Base-by-base conservation (phyloP, 2,113 vertebrate species). In the Hypocryptadius cinnamomeus region DNA sequence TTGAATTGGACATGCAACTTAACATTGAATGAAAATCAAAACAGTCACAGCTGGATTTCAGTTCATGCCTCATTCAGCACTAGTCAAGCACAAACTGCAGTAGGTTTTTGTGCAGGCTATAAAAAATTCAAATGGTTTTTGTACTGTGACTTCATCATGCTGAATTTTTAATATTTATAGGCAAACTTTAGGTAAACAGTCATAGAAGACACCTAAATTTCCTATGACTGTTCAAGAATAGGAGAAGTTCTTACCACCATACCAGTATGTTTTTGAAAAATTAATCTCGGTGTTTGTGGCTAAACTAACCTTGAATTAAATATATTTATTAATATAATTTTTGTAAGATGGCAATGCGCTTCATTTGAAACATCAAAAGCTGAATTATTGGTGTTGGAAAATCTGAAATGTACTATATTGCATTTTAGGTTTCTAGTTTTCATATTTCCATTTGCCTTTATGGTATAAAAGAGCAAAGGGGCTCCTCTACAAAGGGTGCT, bases 81-180 rank as follows among this genome's bases (percentile, higher is more conserved):
- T 37, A 77, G 42, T 65, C 79, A 89, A 82, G 81, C 70, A 91
- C 44, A 79, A 91, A 57, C 27, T 65, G 33, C 45, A 69, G 27
- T 8, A 8, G 40, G 27, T 5, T 61, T 78, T 89, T 53, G 63
- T 27, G 23, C 33, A 84, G 28, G 39, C 40, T 79, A 83, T 89
- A 92, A 91, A 93, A 94, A 84, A 94, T 84, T 74, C 30, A 89
- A 68, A 91, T 33, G 50, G 25, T 25, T 60, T 90, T 78, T 86
- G 45, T 48, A 61, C 70, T 53, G 22, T 91, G 66, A 76, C 45
- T 84, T 76, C 66, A 84, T 35, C 45, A 39, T 25, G 44, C 17
- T 81, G 27, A 74, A 79, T 92, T 60, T 74, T 92, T 94, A 79
- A 95, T 68, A 70, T 39, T 59, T 66, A 47, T 3, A 82, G 59